Percentiles rank a stretch among this genome's conserved stretches.
Conservation (phyloP, 1,140 invertebrate species). For the Drosophila sp. region DNA sequence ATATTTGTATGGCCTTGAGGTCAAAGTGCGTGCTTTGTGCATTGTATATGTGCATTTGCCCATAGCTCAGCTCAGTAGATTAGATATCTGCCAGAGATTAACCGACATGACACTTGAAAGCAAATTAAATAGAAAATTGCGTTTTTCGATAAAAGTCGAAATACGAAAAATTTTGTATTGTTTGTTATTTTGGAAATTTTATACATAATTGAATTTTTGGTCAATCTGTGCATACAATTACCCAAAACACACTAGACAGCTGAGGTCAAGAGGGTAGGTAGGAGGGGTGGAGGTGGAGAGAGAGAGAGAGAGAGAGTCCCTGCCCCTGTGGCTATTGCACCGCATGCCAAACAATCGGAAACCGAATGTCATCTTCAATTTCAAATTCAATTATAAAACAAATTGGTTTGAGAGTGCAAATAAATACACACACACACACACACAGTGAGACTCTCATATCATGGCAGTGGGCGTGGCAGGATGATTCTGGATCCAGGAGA, state of each 20-base stretch:
- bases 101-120: conserved; percentile 75
- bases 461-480: conserved; percentile 11
- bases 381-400: conserved; percentile 83
- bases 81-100: conserved; percentile 46
- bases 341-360: conserved; percentile 76
- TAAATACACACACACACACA: conserved; percentile 53
- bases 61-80: conserved; percentile 18
- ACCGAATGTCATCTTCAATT: conserved; percentile 83
- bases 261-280: conserved; percentile 57
- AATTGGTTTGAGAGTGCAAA: conserved; percentile 79
- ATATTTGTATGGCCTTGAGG: conserved; percentile 72
- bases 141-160: conserved; percentile 65
- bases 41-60: conserved; percentile 34
- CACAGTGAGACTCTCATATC: neutral
- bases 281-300: conserved; percentile 16
- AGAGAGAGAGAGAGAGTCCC: neutral
- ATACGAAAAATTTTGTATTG: conserved; percentile 57
- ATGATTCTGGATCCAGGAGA: neutral
- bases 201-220: conserved; percentile 83
- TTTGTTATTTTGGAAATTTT: conserved; percentile 64
- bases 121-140: conserved; percentile 82
- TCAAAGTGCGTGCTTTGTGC: conserved; percentile 52
- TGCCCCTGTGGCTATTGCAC: conserved; percentile 67
- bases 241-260: conserved; percentile 59
- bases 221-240: conserved; percentile 67